phyloP scores from a whole-genome alignment of 1,140 invertebrate species.

The Pachypsylla venusta region DNA sequence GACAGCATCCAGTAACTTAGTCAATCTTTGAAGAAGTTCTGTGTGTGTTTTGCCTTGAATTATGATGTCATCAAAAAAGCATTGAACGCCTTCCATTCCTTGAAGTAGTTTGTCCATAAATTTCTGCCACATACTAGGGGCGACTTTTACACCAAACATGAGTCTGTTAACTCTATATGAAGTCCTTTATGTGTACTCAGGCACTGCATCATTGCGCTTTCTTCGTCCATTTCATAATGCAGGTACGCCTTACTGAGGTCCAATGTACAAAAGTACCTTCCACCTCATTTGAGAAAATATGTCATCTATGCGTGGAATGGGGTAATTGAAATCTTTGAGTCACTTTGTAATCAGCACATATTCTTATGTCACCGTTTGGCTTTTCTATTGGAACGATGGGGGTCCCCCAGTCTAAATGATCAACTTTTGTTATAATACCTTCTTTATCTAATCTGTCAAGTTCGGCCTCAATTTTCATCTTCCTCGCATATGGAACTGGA shows the following conservation, averaged over 20 bases:
- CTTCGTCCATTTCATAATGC: constrained; percentile 25
- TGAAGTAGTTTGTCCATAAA: constrained; percentile 26
- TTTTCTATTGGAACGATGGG: constrained; percentile 30
- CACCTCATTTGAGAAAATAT: constrained; percentile 11
- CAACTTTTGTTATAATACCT: no score
- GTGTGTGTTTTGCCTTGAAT: not conserved
- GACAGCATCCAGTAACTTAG: not conserved
- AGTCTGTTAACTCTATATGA: constrained; percentile 27
- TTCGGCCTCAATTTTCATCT: no score
- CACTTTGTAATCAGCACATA: constrained; percentile 27
- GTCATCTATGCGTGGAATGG: constrained; percentile 15
- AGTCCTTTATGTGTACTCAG: constrained; percentile 29
- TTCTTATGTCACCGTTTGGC: constrained; percentile 25
- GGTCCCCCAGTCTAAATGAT: constrained; percentile 28
- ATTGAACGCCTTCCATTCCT: constrained; percentile 17
- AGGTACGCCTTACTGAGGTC: constrained; percentile 31
- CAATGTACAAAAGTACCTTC: constrained; percentile 25
- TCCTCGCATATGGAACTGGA: no score
- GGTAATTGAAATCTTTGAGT: constrained; percentile 13
- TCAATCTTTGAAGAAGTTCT: not conserved
- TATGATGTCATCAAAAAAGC: constrained; percentile 13
- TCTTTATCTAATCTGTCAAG: no score
- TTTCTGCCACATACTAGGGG: constrained; percentile 26
- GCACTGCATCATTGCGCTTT: constrained; percentile 21
- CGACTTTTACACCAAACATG: constrained; percentile 27